Conservation (phyloP, 2,888 invertebrate species). For the Epistrophe eligans region DNA sequence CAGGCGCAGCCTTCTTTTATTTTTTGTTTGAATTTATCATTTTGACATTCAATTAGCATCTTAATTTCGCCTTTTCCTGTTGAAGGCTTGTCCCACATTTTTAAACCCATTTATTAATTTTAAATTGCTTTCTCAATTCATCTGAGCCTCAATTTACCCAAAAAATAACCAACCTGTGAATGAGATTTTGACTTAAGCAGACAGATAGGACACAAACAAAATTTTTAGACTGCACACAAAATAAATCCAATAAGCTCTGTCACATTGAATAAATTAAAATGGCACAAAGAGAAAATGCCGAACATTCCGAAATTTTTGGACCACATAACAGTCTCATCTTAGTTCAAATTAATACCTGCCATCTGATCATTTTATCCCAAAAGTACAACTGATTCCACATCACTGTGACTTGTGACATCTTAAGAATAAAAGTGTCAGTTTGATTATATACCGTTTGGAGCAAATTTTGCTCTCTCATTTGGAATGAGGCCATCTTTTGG, state of each 20-base stretch:
- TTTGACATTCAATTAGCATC: slow-evolving; percentile 73
- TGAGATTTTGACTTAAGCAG: slow-evolving; percentile 16
- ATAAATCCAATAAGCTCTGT: slow-evolving; percentile 51
- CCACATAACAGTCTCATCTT: slow-evolving; percentile 47
- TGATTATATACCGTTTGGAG: slow-evolving; percentile 62
- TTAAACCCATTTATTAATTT: slow-evolving; percentile 41
- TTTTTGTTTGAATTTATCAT: slow-evolving; percentile 54
- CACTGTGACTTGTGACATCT: slow-evolving; percentile 38
- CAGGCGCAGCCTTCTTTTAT: slow-evolving; percentile 11
- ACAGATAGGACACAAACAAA: slow-evolving; percentile 63
- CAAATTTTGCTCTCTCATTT: slow-evolving; percentile 45
- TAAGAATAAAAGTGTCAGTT: slow-evolving; percentile 61
- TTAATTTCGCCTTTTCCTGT: slow-evolving; percentile 60
- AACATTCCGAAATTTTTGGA: slow-evolving; percentile 5
- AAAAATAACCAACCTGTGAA: slow-evolving; percentile 40
- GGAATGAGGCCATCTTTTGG: slow-evolving; percentile 65
- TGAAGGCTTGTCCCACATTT: slow-evolving; percentile 51
- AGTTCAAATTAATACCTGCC: slow-evolving; percentile 51
- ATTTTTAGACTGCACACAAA: slow-evolving; percentile 15
- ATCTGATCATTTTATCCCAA: slow-evolving; percentile 31
- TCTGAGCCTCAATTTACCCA: slow-evolving; percentile 9
- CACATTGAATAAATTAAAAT: slow-evolving; percentile 62
- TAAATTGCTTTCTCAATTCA: slow-evolving; percentile 38
- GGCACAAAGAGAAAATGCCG: slow-evolving; percentile 32
- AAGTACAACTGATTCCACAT: slow-evolving; percentile 27